Evolutionary conservation across 2,888 invertebrate species (phyloP).

Genomic region (Torymus texanus): DNA sequence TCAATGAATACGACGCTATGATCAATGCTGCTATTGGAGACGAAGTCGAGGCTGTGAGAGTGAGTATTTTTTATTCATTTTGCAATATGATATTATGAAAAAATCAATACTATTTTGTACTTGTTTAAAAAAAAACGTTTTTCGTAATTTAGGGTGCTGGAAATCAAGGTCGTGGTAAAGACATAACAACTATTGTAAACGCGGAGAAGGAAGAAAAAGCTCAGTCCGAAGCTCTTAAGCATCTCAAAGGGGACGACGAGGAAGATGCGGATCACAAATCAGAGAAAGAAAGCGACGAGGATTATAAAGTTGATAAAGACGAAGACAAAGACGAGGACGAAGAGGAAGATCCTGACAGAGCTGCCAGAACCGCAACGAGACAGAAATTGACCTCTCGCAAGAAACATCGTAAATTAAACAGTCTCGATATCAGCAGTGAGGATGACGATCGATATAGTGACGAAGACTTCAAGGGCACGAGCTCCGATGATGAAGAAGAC

Average conservation of each 20-base stretch:
- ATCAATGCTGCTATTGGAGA: constrained; percentile 93
- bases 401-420: constrained; percentile 86
- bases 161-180: constrained; percentile 90
- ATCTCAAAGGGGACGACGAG: constrained; percentile 76
- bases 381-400: constrained; percentile 73
- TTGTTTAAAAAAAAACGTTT: background rate
- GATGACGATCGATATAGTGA: constrained; percentile 90
- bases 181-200: constrained; percentile 90
- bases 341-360: constrained; percentile 66
- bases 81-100: background rate
- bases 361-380: constrained; percentile 68
- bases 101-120: background rate
- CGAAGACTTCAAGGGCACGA: constrained; percentile 93
- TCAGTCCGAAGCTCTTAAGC: constrained; percentile 65
- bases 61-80: constrained; percentile 14
- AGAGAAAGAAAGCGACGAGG: constrained; percentile 71
- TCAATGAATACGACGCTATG: constrained; percentile 96
- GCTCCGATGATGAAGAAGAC: constrained; percentile 79
- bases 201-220: constrained; percentile 83
- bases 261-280: constrained; percentile 67
- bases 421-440: constrained; percentile 87
- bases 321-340: constrained; percentile 72
- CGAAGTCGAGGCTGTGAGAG: constrained; percentile 81
- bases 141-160: constrained; percentile 81
- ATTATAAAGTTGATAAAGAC: constrained; percentile 70